Percentiles rank a stretch among this genome's conserved stretches.
Evolutionary conservation across 2,797 vertebrate species (phyloP).

Genomic region (Urosaurus nigricauda): DNA sequence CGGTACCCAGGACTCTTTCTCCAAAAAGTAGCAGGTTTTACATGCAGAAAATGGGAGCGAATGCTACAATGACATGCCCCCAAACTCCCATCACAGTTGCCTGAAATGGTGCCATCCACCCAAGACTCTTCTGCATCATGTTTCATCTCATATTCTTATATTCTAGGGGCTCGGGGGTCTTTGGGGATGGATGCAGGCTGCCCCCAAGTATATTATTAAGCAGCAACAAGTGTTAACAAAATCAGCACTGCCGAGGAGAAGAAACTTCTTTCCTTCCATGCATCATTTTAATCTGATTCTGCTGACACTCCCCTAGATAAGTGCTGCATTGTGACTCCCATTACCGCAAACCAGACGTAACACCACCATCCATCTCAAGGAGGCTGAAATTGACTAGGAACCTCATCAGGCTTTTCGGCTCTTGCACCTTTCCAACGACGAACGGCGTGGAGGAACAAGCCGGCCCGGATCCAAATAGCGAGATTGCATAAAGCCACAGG

Average conservation of each 20-base stretch:
- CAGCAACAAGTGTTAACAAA: neutral
- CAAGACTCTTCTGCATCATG: neutral
- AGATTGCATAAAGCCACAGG: neutral
- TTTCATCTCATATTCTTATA: neutral
- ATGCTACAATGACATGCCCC: too few relatives aligned
- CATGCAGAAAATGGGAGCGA: neutral
- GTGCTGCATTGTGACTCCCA: conserved; percentile 32
- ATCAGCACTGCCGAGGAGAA: neutral
- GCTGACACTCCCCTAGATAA: conserved; percentile 36
- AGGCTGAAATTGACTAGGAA: conserved; percentile 21
- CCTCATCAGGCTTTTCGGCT: neutral
- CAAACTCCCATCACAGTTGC: neutral
- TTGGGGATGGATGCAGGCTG: neutral
- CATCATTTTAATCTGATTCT: conserved; percentile 43
- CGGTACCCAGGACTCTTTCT: neutral
- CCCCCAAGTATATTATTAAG: neutral
- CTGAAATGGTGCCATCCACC: neutral
- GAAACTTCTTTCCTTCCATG: conserved; percentile 8
- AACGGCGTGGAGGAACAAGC: neutral
- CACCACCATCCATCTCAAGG: conserved; percentile 29
- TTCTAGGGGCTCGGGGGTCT: neutral
- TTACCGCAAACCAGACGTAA: conserved; percentile 33
- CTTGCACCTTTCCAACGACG: neutral
- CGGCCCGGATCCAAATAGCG: neutral
- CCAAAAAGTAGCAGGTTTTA: neutral